Percentiles rank a stretch among this genome's conserved stretches.
These are phyloP conservation scores for Parazoanthus atlanticus DNA, from an alignment of 92 coral and sea anemone species.

Conservation along the genomic window DNA sequence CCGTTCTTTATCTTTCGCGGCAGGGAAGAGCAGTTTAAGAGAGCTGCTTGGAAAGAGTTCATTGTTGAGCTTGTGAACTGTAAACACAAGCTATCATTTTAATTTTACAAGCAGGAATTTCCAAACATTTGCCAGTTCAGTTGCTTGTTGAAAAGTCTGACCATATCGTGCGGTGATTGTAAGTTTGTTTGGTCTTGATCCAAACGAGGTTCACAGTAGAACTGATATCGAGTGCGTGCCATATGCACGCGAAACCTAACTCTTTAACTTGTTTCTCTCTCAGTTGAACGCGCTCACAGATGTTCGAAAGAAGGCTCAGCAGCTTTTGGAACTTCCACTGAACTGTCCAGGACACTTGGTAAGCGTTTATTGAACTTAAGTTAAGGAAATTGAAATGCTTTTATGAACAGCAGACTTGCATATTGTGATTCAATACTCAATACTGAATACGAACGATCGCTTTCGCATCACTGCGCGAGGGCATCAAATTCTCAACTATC, in stretches of 20 bases:
- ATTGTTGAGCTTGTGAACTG: slow-evolving; percentile 40
- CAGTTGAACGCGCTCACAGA: slow-evolving; percentile 85
- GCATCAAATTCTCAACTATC: slow-evolving; percentile 27
- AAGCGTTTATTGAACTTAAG: slow-evolving; percentile 51
- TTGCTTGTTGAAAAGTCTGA: neutral
- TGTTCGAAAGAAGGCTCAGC: slow-evolving; percentile 71
- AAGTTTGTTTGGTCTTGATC: neutral
- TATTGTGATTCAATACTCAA: slow-evolving; percentile 9
- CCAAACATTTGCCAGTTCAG: slow-evolving; percentile 27
- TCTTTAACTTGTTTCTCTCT: slow-evolving; percentile 52
- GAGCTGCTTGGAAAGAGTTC: slow-evolving; percentile 39
- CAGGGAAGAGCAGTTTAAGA: slow-evolving; percentile 75
- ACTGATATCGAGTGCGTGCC: neutral
- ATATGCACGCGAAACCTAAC: slow-evolving; percentile 10
- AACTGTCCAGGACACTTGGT: slow-evolving; percentile 99
- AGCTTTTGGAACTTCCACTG: slow-evolving; percentile 86
- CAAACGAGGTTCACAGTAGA: neutral
- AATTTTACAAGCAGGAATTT: slow-evolving; percentile 16
- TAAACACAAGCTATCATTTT: slow-evolving; percentile 32
- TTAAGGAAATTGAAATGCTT: slow-evolving; percentile 43
- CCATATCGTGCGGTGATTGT: neutral
- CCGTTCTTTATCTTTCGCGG: slow-evolving; percentile 74
- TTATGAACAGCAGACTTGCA: slow-evolving; percentile 24
- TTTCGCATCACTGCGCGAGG: neutral
- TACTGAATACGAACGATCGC: slow-evolving; percentile 10